Base-by-base conservation (phyloP, 1,140 invertebrate genomes). In the Monomorium pharaonis region DNA sequence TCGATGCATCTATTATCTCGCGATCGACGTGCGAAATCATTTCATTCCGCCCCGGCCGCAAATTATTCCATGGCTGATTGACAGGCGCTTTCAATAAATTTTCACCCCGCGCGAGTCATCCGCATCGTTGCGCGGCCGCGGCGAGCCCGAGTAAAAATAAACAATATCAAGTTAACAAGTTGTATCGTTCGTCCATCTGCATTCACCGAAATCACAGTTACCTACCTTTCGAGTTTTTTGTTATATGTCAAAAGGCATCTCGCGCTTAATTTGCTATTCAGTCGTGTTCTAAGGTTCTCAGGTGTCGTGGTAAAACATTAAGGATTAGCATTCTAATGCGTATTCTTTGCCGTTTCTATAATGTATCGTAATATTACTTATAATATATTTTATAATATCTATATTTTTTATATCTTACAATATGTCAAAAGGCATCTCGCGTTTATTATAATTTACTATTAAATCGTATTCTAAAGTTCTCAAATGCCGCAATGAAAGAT, bases 51-150 rank as follows among this genome's bases (percentile, higher is more conserved):
- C 21, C 76, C 49, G 72, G 85, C 88, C 77, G 84, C 87, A 91
- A 80, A 72, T 88, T 78, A 86, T 70, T 84, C 78, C 49, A 77
- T 42, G 72, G 62, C 72, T 84, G 87, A 86, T 85, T 86, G 87
- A 74, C 69, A 33, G 63, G 37, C 86, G 88, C 90, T 90, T 91
- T 81, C 65, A 81, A 81, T 70, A 72, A 81, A 81, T 81, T 81
- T 81, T 44, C 78, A 58, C 78, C 62, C 78, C 30, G 51, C 30
- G 51, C 65, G 42, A 58, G 72, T 81, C 78, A 81, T 44, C 33
- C 51, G 69, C 33, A n/a, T 12, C 77, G 63, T 69, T 80, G 77
- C 21, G 37, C 47, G 49, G 33, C 21, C 47, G 44, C n/a, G 21
- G 44, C 18, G 14, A 27, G 51, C 14, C 10, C n/a, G 12, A 21